Conservation (phyloP, 2,888 invertebrate genomes). For the Sepioteuthis lessoniana region DNA sequence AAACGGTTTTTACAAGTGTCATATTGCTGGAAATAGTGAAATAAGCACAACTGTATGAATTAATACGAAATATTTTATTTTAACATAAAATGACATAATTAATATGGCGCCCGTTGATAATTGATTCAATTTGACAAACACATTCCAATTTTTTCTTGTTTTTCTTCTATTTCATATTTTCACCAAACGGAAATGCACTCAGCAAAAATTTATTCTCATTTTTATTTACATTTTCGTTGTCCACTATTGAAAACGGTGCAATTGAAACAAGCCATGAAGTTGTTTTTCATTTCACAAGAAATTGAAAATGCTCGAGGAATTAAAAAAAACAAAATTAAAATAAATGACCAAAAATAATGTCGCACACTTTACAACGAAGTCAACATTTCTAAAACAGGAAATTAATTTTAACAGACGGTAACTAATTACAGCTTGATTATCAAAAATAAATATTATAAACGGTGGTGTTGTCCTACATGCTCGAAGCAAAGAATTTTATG, state of each 20-base stretch:
- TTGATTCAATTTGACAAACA: too few species aligned
- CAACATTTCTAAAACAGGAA: background rate
- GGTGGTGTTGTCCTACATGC: background rate
- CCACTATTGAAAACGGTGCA: background rate
- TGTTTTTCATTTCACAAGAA: background rate
- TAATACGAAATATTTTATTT: too few species aligned
- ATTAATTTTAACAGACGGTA: background rate
- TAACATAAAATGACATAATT: too few species aligned
- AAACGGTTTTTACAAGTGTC: too few species aligned
- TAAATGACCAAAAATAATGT: too few species aligned
- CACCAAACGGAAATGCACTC: background rate
- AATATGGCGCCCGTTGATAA: too few species aligned
- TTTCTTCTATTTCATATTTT: background rate
- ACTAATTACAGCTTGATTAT: background rate
- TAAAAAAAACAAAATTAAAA: background rate
- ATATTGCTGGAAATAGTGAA: too few species aligned
- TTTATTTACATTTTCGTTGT: background rate
- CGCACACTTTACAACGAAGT: background rate
- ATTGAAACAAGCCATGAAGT: background rate
- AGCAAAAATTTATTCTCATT: background rate
- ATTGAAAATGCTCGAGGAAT: background rate
- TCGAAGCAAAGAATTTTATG: background rate
- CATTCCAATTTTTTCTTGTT: too few species aligned
- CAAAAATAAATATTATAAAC: background rate
- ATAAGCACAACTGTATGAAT: too few species aligned